Base-by-base conservation (phyloP, 2,113 vertebrate genomes). In the Orthonyx spaldingii region DNA sequence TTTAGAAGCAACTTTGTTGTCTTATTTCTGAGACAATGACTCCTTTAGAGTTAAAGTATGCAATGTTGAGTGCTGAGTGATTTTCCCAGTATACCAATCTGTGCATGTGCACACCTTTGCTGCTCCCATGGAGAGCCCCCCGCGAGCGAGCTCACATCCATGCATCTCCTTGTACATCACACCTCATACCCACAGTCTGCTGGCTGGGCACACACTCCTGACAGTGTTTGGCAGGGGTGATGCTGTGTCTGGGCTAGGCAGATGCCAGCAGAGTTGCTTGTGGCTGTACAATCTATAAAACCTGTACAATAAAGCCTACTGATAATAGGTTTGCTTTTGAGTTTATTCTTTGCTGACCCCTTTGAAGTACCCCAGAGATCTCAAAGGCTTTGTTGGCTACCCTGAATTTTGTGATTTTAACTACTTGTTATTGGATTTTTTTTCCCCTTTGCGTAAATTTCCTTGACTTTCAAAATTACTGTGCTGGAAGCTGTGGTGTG, bases 401-500 rank as follows among this genome's bases (percentile, higher is more conserved):
- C 5, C 20, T 69, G 30, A 78, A 56, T 83, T 80, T 78, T 75
- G 46, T 84, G 28, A 30, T 82, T 90, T 30, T 85, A 83, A 72
- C 47, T 90, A 15, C 42, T 69, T 90, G 16, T 63, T 90, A 35
- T 3, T 74, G 16, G 19, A 26, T 63, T 33, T 50, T 76, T 89
- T 55, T 59, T 24, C 4, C 9, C 5, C 16, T 76, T 75, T 55
- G 19, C 32, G 42, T 94, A 3, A 80, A 13, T 32, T 96, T 98
- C 99, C 99, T 99, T 99, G 97, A 99, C 98, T 90, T 92, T 41
- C 7, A 27, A n/a, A n/a, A 17, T 96, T 97, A 99, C 99, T 79
- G 99, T 99, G 97, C 97, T 99, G 96, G 99, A 99, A 96, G 99
- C 99, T 71, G 99, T 99, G 95, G 99, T 99, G 80, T 99, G 99